Conservation (phyloP, 2,113 vertebrate species). For the Bungarus multicinctus region DNA sequence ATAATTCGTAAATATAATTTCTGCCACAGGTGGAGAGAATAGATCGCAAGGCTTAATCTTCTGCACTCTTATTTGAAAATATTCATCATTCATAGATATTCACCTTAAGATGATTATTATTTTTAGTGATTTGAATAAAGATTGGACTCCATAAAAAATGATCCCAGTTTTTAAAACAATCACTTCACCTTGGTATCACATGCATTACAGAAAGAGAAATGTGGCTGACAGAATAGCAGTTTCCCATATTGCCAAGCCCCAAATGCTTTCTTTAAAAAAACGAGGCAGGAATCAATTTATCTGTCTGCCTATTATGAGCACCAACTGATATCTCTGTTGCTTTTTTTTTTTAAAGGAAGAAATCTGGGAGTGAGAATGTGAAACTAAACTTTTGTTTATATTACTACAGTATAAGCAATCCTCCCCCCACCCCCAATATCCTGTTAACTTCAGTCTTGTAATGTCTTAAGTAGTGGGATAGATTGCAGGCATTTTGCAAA, state of each 20-base stretch:
- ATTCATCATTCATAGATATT: neutral
- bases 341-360: neutral
- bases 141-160: neutral
- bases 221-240: neutral
- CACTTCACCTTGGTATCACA: neutral
- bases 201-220: neutral
- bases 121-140: neutral
- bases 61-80: neutral
- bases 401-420: neutral
- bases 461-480: neutral
- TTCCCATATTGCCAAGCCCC: neutral
- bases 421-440: too few relatives aligned
- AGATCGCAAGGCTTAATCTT: neutral
- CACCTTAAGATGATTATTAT: neutral
- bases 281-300: neutral
- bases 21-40: neutral
- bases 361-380: neutral
- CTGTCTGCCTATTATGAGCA: neutral
- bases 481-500: neutral
- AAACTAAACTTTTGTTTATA: neutral
- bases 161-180: neutral
- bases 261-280: neutral
- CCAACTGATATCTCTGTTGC: neutral
- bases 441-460: neutral
- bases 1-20: neutral